These are phyloP conservation scores for Catostylus mosaicus DNA, from an alignment of 30 jellyfish, hydroid and myxozoan genomes.

Conservation along the genomic window DNA sequence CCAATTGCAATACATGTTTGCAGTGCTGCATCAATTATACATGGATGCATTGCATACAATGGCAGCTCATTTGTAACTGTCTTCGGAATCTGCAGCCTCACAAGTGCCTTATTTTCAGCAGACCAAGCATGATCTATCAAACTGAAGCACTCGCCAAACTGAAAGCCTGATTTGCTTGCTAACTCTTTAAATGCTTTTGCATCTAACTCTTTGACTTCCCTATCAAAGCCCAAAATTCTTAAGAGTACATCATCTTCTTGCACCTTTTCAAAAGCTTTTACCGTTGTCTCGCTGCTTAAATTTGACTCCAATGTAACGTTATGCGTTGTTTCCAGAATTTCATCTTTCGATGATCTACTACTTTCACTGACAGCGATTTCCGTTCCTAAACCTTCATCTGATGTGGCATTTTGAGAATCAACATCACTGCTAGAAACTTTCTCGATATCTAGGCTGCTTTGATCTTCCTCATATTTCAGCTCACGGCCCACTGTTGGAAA, in stretches of 20 bases:
- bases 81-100: constrained; percentile 25
- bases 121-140: constrained; percentile 71
- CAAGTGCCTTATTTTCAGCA: constrained; percentile 51
- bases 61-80: constrained; percentile 14
- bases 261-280: not conserved
- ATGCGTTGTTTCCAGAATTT: too few species aligned
- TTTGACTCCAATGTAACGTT: too few species aligned
- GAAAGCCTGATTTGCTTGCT: constrained; percentile 60
- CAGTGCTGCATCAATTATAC: constrained; percentile 69
- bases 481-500: not conserved
- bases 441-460: not conserved
- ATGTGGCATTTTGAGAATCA: not conserved
- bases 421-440: not conserved
- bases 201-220: constrained; percentile 6
- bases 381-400: not conserved
- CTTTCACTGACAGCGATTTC: not conserved
- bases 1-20: constrained; percentile 79
- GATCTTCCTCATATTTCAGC: not conserved
- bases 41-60: constrained; percentile 48
- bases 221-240: constrained; percentile 4
- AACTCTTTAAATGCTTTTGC: constrained; percentile 53
- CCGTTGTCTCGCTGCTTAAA: not conserved
- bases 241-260: constrained; percentile 28
- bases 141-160: constrained; percentile 65
- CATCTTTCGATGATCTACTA: not conserved